Conservation (phyloP, 2,888 invertebrate genomes). For the Harpalus rubripes region DNA sequence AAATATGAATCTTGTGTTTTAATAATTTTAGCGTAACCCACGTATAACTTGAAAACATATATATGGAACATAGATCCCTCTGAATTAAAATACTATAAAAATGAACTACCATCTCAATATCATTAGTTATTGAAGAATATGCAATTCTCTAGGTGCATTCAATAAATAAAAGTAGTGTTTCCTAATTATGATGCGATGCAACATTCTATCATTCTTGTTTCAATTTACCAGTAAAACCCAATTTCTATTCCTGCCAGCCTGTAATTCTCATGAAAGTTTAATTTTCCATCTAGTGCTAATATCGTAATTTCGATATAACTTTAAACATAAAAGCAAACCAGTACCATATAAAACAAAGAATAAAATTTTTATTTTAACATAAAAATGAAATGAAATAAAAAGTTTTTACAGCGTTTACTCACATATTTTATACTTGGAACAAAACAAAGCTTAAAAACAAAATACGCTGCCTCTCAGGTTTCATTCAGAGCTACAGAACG, state of each 20-base stretch:
- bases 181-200: neutral
- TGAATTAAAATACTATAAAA: no score
- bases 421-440: constrained; percentile 33
- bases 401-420: constrained; percentile 39
- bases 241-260: constrained; percentile 17
- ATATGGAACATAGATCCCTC: no score
- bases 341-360: constrained; percentile 28
- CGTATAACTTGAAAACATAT: no score
- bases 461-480: neutral
- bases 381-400: constrained; percentile 42
- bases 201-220: constrained; percentile 8
- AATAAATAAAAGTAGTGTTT: no score
- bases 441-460: constrained; percentile 9
- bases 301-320: constrained; percentile 52
- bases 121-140: no score
- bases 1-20: no score
- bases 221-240: constrained; percentile 9
- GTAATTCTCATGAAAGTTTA: constrained; percentile 40
- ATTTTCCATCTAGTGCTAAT: constrained; percentile 50
- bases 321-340: constrained; percentile 49
- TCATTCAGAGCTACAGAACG: neutral
- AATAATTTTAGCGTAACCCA: no score
- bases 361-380: constrained; percentile 49
- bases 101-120: no score
- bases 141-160: no score